phyloP scores from a whole-genome alignment of 2,888 invertebrate species.

The Amphipyra berbera region DNA sequence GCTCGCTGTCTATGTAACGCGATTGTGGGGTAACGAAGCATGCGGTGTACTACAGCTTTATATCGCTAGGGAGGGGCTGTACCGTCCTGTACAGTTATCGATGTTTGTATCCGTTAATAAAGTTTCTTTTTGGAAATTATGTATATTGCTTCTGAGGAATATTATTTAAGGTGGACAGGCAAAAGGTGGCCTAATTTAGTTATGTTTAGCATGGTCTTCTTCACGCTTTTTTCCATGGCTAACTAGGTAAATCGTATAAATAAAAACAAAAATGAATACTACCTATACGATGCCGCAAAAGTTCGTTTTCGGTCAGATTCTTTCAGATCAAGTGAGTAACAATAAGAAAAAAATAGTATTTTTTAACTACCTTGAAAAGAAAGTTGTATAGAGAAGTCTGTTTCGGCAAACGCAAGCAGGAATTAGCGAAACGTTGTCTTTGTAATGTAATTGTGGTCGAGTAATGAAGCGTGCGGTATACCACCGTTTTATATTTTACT shows the following conservation, averaged over 20 bases:
- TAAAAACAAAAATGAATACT: no score
- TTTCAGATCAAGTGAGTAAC: no score
- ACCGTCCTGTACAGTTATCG: constrained; percentile 17
- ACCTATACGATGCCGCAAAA: no score
- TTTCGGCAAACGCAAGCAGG: background rate
- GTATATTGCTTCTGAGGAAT: no score
- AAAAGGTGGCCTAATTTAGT: no score
- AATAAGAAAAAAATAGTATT: no score
- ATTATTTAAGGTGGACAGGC: no score
- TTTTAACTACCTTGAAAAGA: no score
- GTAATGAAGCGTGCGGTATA: constrained; percentile 6
- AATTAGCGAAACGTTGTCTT: background rate
- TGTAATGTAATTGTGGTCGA: constrained; percentile 1
- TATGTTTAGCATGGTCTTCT: no score
- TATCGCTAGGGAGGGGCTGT: constrained; percentile 41
- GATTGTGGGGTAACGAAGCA: constrained; percentile 73
- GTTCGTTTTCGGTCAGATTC: no score
- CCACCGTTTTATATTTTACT: constrained; percentile 5
- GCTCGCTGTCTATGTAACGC: constrained; percentile 56
- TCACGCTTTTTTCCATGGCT: no score
- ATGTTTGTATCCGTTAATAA: constrained; percentile 1
- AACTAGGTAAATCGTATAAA: no score
- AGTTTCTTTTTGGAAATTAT: background rate
- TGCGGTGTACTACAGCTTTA: constrained; percentile 58
- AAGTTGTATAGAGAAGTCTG: background rate